Evolutionary conservation across 2,888 invertebrate genomes (phyloP).

Genomic region (Campoletis raptor): DNA sequence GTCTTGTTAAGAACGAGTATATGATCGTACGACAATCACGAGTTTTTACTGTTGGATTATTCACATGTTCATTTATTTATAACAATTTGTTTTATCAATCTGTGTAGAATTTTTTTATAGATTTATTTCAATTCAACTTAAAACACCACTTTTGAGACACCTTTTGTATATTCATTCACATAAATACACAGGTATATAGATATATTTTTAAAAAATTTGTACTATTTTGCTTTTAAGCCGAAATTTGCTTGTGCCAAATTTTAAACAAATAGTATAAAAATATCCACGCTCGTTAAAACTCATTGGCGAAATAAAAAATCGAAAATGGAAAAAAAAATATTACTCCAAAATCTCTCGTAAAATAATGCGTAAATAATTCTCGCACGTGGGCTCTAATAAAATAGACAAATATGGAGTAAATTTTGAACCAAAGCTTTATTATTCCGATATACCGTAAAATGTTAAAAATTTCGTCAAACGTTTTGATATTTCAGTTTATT

Average conservation of each 20-base stretch:
- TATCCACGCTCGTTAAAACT: background rate
- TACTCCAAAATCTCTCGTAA: background rate
- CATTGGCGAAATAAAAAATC: background rate
- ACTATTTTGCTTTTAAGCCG: background rate
- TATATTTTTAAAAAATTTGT: background rate
- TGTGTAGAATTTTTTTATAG: background rate
- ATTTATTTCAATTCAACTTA: background rate
- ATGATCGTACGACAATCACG: background rate
- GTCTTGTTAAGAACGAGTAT: background rate
- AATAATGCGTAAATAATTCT: background rate
- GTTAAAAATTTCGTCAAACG: background rate
- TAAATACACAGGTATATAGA: background rate
- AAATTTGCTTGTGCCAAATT: constrained; percentile 28
- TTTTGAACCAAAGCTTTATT: background rate
- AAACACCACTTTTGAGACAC: background rate
- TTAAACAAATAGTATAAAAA: constrained; percentile 16
- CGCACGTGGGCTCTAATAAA: constrained; percentile 6
- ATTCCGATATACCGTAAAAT: background rate
- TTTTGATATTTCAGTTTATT: background rate
- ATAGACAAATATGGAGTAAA: constrained; percentile 4
- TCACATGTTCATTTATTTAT: background rate
- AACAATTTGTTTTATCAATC: background rate
- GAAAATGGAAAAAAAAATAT: background rate
- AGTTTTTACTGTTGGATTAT: background rate
- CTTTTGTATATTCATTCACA: background rate